Conservation (phyloP, 2,113 vertebrate species). For the Columbina picui region DNA sequence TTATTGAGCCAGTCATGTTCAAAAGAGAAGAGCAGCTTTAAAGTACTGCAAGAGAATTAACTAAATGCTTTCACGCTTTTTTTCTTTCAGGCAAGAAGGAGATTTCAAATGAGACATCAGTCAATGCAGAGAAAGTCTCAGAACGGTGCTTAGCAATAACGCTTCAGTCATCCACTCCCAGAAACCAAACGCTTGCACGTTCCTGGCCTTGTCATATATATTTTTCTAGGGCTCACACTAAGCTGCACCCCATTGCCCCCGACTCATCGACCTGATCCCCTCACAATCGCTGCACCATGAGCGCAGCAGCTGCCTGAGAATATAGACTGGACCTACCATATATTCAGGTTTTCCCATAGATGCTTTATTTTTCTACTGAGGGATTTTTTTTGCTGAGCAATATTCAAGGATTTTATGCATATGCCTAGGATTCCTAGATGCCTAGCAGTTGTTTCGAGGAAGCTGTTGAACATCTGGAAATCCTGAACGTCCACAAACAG, state of each 20-base stretch:
- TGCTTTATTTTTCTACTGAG: not conserved
- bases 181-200: not conserved
- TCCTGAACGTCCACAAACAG: not conserved
- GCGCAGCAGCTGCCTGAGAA: not conserved
- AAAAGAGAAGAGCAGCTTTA: not conserved
- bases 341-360: not conserved
- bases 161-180: not conserved
- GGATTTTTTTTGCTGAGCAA: not conserved
- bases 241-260: not conserved
- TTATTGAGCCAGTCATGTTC: not conserved
- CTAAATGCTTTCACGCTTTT: not conserved
- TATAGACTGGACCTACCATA: not conserved
- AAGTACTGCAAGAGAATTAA: conserved; percentile 17
- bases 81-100: not conserved
- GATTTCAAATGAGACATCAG: conserved; percentile 39
- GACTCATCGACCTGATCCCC: not conserved
- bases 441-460: not conserved
- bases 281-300: not conserved
- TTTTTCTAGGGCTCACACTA: not conserved
- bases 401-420: not conserved
- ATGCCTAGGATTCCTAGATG: not conserved
- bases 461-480: not conserved
- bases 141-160: not conserved
- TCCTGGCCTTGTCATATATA: not conserved
- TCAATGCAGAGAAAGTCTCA: not conserved